phyloP scores from a whole-genome alignment of 2,888 invertebrate genomes.

The Andrena bicolor region DNA sequence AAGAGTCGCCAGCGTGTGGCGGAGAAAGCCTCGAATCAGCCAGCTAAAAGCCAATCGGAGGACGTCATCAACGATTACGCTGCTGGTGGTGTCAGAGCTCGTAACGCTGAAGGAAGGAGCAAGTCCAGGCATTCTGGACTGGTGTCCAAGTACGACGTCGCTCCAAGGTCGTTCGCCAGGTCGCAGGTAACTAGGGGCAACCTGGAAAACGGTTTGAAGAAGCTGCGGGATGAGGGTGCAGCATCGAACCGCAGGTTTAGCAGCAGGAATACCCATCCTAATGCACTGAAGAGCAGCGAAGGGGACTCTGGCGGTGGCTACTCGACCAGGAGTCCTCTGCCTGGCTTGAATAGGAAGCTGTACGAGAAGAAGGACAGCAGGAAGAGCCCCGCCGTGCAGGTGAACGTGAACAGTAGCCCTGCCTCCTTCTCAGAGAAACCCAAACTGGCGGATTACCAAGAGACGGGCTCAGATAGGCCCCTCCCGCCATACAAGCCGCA shows the following conservation, averaged over 20 bases:
- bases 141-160: slow-evolving; percentile 43
- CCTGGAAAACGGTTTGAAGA: background rate
- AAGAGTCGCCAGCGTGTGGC: slow-evolving; percentile 19
- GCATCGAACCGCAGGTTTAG: background rate
- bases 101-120: background rate
- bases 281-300: background rate
- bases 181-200: background rate
- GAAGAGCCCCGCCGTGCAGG: background rate
- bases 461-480: background rate
- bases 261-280: background rate
- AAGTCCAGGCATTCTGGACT: slow-evolving; percentile 1
- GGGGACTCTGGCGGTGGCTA: background rate
- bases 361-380: background rate
- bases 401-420: background rate
- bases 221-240: too few relatives aligned
- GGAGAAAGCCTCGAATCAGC: background rate
- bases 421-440: background rate
- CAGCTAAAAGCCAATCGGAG: background rate
- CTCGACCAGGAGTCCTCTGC: background rate
- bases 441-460: background rate
- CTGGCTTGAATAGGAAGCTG: background rate
- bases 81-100: background rate
- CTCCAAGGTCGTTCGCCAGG: slow-evolving; percentile 55
- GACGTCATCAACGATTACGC: background rate
- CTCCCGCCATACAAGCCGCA: background rate